Percentiles rank a stretch among this genome's conserved stretches.
Evolutionary conservation across 2,888 invertebrate species (phyloP).

Genomic region (Spodoptera picta): DNA sequence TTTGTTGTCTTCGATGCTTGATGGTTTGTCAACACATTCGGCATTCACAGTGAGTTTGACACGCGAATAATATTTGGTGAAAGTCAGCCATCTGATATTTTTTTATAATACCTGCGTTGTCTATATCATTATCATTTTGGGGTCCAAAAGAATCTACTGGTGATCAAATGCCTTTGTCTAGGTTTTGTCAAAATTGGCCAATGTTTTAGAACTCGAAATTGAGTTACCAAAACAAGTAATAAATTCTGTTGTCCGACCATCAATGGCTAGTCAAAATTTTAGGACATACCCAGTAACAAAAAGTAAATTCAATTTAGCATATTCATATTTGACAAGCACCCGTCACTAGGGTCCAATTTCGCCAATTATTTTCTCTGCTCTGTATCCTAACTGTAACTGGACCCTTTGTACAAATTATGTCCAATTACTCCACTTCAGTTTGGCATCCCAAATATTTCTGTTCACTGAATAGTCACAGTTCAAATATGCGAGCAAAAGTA

Average conservation of each 20-base stretch:
- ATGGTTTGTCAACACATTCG: conserved; percentile 31
- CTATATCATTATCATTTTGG: too few species aligned
- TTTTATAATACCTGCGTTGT: too few species aligned
- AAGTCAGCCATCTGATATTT: conserved; percentile 4
- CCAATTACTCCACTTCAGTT: conserved; percentile 47
- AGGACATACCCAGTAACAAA: too few species aligned
- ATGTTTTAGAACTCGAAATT: too few species aligned
- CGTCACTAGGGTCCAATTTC: conserved; percentile 23
- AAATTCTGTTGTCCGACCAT: too few species aligned
- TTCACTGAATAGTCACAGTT: conserved; percentile 10
- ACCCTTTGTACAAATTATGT: conserved; percentile 48
- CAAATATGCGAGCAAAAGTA: conserved; percentile 14
- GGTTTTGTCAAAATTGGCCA: too few species aligned
- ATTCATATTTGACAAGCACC: conserved; percentile 7
- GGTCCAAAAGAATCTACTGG: too few species aligned
- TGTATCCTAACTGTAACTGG: conserved; percentile 19
- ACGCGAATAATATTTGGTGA: conserved; percentile 23
- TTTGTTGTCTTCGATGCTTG: conserved; percentile 42
- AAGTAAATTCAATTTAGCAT: not conserved
- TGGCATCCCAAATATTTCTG: conserved; percentile 30
- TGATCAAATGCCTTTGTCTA: too few species aligned
- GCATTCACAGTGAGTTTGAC: conserved; percentile 16
- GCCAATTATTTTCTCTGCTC: conserved; percentile 28
- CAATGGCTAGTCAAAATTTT: too few species aligned
- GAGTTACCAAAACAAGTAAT: too few species aligned